Evolutionary conservation across 2,113 vertebrate species (phyloP).

Genomic region (Probosciger aterrimus): DNA sequence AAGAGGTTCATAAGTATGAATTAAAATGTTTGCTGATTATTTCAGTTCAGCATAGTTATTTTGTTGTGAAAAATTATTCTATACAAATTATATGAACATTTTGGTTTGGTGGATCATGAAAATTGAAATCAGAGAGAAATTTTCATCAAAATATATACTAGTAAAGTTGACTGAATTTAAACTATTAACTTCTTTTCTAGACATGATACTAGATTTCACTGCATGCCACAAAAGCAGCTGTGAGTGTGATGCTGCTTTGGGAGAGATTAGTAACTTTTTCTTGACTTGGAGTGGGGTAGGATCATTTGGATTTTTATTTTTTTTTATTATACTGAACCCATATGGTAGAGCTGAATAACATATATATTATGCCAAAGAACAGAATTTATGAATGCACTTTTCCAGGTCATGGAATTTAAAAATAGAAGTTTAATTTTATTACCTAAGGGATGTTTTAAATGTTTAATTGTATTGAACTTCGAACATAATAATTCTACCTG

Average conservation of each 20-base stretch:
- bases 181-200: neutral
- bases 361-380: neutral
- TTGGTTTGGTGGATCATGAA: neutral
- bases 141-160: neutral
- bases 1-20: neutral
- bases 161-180: neutral
- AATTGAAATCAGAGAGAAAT: neutral
- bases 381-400: neutral
- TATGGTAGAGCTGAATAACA: neutral
- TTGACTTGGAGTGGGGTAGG: neutral
- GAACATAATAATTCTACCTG: neutral
- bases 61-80: neutral
- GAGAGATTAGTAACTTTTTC: neutral
- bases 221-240: neutral
- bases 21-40: neutral
- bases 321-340: neutral
- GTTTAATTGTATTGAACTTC: neutral
- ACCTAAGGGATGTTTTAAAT: neutral
- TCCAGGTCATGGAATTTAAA: neutral
- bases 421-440: neutral
- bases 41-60: neutral
- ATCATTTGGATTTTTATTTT: neutral
- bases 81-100: neutral
- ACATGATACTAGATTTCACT: neutral
- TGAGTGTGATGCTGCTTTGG: neutral